Base-by-base conservation (phyloP, 1,140 invertebrate genomes). In the Hylaeus anthracinus region DNA sequence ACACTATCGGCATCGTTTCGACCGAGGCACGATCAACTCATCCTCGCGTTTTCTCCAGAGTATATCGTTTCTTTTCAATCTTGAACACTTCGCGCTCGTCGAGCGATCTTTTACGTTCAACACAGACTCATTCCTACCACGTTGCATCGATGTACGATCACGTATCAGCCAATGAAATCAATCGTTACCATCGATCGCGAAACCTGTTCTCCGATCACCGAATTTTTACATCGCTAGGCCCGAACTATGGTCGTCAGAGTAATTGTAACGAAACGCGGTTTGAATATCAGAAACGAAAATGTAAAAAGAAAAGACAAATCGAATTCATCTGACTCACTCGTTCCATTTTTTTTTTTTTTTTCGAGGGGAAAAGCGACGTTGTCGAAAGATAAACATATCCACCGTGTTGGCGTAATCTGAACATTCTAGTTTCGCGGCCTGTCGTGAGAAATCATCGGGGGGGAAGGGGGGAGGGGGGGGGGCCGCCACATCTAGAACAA, bases 201-300 rank as follows among this genome's bases (percentile, higher is more conserved):
- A 37, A 15, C 43, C 45, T 74, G 48, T 74, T 74, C 37, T 73
- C 55, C 45, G 43, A 77, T 39, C 45, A 60, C n/a, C 37, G 15
- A 71, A 48, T 56, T 78, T 77, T 71, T 51, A 48, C 39, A 61
- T 78, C 45, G 66, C 53, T 26, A 78, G 45, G 37, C 56, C 45
- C 43, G 15, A 3, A 48, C 48, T 26, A 60, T 60, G 41, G 4
- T 6, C 26, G 14, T 63, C 37, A 71, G 9, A 37, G 2, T 41
- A n/a, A 39, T 26, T 3, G 5, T 67, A 56, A 64, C 56, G 26
- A 26, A 63, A 12, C 48, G 3, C 3, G 43, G 45, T 48, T 6
- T 8, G 45, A 48, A 8, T 48, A 48, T 8, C 45, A 48, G 45
- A 48, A 5, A 48, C 45, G 45, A 48, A 5, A 48, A 48, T 6